Evolutionary conservation across 2,888 invertebrate genomes (phyloP).

Genomic region (Heterodera filipjevi): DNA sequence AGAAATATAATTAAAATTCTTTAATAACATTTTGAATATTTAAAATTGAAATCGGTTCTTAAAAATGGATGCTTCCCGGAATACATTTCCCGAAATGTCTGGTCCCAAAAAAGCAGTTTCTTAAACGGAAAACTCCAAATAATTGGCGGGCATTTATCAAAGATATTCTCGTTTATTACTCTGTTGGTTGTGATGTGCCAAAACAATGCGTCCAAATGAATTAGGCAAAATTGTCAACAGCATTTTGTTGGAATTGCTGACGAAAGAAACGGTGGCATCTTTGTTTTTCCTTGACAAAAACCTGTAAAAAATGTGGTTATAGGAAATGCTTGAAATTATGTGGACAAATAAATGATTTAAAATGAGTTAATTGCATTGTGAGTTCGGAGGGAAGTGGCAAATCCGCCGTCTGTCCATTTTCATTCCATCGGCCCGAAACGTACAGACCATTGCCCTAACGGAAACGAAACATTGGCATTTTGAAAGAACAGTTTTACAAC

Average conservation of each 20-base stretch:
- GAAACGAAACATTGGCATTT: too few relatives aligned
- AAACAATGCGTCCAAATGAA: background rate
- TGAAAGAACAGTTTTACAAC: background rate
- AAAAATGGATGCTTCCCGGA: too few relatives aligned
- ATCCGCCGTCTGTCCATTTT: conserved; percentile 10
- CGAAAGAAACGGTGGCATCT: background rate
- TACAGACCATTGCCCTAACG: background rate
- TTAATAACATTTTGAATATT: too few relatives aligned
- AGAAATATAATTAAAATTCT: too few relatives aligned
- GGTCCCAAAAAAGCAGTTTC: background rate
- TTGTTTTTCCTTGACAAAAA: background rate
- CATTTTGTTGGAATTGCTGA: conserved; percentile 3
- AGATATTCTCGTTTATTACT: background rate
- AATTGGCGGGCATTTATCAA: background rate
- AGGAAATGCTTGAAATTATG: too few relatives aligned
- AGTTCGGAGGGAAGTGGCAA: conserved; percentile 7
- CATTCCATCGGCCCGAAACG: conserved; percentile 3
- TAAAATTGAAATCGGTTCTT: too few relatives aligned
- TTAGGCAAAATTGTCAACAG: background rate
- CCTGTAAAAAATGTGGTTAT: background rate
- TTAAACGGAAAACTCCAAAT: too few relatives aligned
- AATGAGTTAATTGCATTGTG: background rate
- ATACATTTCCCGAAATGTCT: too few relatives aligned
- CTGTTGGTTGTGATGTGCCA: background rate
- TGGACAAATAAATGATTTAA: background rate